phyloP scores from a whole-genome alignment of 1,140 invertebrate species.

The Eupristina koningsbergeri region DNA sequence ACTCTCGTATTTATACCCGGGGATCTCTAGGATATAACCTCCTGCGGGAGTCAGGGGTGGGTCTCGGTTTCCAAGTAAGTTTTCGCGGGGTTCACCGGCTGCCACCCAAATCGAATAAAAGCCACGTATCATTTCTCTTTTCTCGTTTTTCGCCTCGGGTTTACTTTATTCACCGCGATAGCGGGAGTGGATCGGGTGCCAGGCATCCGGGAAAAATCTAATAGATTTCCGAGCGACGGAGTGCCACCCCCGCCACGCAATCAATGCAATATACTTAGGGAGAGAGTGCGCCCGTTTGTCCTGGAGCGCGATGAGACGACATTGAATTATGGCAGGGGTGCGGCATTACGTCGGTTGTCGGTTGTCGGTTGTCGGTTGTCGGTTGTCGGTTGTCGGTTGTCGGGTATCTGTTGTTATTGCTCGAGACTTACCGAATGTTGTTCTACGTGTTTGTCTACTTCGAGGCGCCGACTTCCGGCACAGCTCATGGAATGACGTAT shows the following conservation, averaged over 20 bases:
- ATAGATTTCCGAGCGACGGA: constrained; percentile 42
- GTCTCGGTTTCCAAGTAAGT: constrained; percentile 53
- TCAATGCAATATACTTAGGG: constrained; percentile 39
- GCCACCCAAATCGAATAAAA: constrained; percentile 65
- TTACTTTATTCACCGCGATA: constrained; percentile 55
- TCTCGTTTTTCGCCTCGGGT: constrained; percentile 33
- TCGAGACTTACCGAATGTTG: not conserved
- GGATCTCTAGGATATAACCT: too few relatives aligned
- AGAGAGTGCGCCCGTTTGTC: not conserved
- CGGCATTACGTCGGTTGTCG: constrained; percentile 62
- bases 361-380: constrained; percentile 61
- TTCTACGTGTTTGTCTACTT: not conserved
- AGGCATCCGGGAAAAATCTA: constrained; percentile 36
- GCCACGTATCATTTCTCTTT: constrained; percentile 50
- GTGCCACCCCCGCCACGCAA: not conserved
- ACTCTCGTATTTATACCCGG: too few relatives aligned
- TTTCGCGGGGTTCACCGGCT: constrained; percentile 50
- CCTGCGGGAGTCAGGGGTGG: constrained; percentile 30
- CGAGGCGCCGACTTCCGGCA: too few relatives aligned
- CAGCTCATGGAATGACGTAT: constrained; percentile 36
- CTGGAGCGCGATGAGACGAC: constrained; percentile 39
- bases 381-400: constrained; percentile 60
- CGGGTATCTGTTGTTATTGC: constrained; percentile 55
- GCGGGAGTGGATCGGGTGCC: not conserved
- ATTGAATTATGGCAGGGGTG: constrained; percentile 59